Evolutionary conservation across 1,140 invertebrate species (phyloP).

Genomic region (Hycleus phaleratus): DNA sequence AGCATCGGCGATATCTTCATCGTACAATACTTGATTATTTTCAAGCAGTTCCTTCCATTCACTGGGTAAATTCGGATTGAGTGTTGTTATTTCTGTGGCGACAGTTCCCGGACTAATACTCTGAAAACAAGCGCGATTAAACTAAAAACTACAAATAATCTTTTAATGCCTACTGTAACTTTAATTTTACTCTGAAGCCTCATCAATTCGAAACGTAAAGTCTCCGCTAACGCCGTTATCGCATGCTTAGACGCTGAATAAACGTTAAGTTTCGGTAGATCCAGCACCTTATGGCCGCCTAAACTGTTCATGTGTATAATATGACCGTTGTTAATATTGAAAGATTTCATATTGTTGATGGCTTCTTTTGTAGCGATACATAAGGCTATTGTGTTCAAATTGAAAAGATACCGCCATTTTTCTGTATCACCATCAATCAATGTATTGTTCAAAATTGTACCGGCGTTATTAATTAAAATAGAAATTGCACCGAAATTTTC

Average conservation of each 20-base stretch:
- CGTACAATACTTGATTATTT: no score
- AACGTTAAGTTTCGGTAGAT: slow-evolving; percentile 40
- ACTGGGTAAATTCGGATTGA: not conserved
- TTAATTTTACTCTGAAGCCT: slow-evolving; percentile 42
- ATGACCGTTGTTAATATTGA: slow-evolving; percentile 7
- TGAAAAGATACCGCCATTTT: not conserved
- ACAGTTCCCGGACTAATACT: not conserved
- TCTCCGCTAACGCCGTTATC: slow-evolving; percentile 50
- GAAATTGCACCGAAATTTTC: slow-evolving; percentile 53
- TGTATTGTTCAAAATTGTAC: slow-evolving; percentile 22
- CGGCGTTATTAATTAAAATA: slow-evolving; percentile 67
- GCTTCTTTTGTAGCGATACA: slow-evolving; percentile 47
- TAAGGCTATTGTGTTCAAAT: slow-evolving; percentile 36
- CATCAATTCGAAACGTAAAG: slow-evolving; percentile 45
- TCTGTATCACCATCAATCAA: slow-evolving; percentile 5
- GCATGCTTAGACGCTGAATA: slow-evolving; percentile 53
- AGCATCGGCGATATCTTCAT: no score
- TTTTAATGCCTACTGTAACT: slow-evolving; percentile 36
- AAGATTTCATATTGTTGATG: slow-evolving; percentile 31
- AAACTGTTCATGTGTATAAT: slow-evolving; percentile 14
- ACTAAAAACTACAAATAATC: not conserved
- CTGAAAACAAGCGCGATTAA: not conserved
- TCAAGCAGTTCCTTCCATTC: no score
- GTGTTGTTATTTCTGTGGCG: not conserved
- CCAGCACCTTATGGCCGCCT: slow-evolving; percentile 25